Conservation (phyloP, 2,888 invertebrate species). For the Rhagonycha lutea region DNA sequence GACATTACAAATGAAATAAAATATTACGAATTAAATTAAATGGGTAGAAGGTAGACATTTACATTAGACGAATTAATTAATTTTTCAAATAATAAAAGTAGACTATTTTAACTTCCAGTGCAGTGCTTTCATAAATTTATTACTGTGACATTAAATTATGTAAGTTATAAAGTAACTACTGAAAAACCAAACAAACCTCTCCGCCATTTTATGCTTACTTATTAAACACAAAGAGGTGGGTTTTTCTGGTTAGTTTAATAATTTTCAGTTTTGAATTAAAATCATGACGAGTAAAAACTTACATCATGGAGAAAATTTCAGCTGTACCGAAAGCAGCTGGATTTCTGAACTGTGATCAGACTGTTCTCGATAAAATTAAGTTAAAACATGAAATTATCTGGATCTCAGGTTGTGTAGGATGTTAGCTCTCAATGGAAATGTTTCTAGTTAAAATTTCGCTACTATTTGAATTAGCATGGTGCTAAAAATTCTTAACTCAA, state of each 20-base stretch:
- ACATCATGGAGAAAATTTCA: too few relatives aligned
- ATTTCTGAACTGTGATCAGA: too few relatives aligned
- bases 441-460: too few relatives aligned
- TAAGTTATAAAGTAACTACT: background rate
- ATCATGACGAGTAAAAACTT: too few relatives aligned
- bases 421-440: too few relatives aligned
- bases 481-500: too few relatives aligned
- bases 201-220: background rate
- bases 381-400: too few relatives aligned
- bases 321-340: too few relatives aligned
- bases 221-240: background rate
- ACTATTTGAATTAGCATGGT: too few relatives aligned
- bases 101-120: background rate
- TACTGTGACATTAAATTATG: background rate
- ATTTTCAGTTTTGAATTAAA: background rate
- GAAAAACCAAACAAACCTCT: background rate
- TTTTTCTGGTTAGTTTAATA: background rate
- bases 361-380: too few relatives aligned
- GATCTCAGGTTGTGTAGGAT: too few relatives aligned
- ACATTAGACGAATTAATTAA: background rate
- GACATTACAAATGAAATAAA: background rate
- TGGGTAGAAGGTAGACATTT: background rate
- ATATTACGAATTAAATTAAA: background rate
- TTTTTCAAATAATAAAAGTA: background rate
- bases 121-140: background rate